Evolutionary conservation across 1,140 invertebrate genomes (phyloP).

Genomic region (Bicyclus anynana): DNA sequence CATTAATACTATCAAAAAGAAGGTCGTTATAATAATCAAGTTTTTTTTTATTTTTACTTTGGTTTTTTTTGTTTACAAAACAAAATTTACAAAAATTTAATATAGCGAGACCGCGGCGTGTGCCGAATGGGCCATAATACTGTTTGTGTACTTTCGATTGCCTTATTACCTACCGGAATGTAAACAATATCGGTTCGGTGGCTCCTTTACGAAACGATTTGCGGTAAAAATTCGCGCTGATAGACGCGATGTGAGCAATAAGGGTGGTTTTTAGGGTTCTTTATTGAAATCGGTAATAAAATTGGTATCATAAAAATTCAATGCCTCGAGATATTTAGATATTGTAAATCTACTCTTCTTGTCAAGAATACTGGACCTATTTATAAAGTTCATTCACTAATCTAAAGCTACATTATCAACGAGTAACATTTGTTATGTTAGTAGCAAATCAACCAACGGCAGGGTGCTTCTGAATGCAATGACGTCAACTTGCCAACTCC

Average conservation of each 20-base stretch:
- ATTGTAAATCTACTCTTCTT: too few species aligned
- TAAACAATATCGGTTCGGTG: constrained; percentile 55
- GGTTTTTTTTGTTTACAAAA: constrained; percentile 2
- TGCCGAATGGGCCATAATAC: constrained; percentile 38
- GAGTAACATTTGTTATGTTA: too few species aligned
- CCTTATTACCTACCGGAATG: constrained; percentile 42
- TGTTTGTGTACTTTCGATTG: constrained; percentile 43
- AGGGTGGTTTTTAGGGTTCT: constrained; percentile 34
- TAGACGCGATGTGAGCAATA: constrained; percentile 60
- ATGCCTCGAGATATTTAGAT: too few species aligned
- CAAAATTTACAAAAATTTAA: not conserved
- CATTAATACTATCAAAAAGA: too few species aligned
- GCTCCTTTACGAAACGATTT: constrained; percentile 58
- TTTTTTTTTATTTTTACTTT: too few species aligned
- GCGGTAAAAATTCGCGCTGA: constrained; percentile 55
- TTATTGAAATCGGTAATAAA: not conserved
- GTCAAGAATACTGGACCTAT: too few species aligned
- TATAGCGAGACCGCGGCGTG: constrained; percentile 29
- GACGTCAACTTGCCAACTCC: too few species aligned
- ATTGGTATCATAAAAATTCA: constrained; percentile 23
- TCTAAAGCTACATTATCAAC: too few species aligned
- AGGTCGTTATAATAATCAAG: too few species aligned
- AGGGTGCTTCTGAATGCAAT: too few species aligned
- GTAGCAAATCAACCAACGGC: too few species aligned
- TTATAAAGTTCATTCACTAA: too few species aligned